Evolutionary conservation across 2,888 invertebrate genomes (phyloP), one percentile per base, ranked within the genome.

Genomic region (Pherbina coryleti): DNA sequence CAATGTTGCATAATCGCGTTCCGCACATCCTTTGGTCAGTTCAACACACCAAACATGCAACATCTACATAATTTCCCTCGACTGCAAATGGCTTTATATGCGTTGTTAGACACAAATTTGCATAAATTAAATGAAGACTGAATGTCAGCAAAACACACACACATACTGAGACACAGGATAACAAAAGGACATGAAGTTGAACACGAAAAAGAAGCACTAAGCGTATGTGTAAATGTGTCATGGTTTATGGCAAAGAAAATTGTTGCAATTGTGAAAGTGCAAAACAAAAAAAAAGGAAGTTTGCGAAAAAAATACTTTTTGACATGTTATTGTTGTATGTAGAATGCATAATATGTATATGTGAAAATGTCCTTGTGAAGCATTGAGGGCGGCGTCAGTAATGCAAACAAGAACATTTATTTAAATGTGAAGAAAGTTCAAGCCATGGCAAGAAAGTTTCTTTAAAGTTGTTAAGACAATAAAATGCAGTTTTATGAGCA

Each of bases 101-200:
- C 80, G 80, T 81, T 82, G 82, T 81, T 82, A 79, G 81, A 81
- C 79, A 78, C 78, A 80, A 82, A 81, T 81, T 82, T 82, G 80
- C 82, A 82, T 82, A 82, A 79, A 82, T 82, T 78, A 81, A 82
- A 77, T 74, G 74, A 76, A 55, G 76, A 76, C 57, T 64, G 78
- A 78, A 76, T 71, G 74, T 70, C 44, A 22, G 19, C 19, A 25
- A 11, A 60, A 60, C 19, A 8, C 72, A 55, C 53, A 37, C 62
- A 62, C 5, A 49, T 49, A 22, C 2, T 19, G 14, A 62, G 3
- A n/a, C 57, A 57, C 73, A 77, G 75, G 77, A 75, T 75, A 79
- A 77, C 57, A 74, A 66, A 44, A 66, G 67, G 60, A 57, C 49
- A 66, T 75, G 72, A 53, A 62, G 67, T 64, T 55, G 17, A 9